Evolutionary conservation across 1,140 invertebrate genomes (phyloP).

Genomic region (Drosophila kepulauana): DNA sequence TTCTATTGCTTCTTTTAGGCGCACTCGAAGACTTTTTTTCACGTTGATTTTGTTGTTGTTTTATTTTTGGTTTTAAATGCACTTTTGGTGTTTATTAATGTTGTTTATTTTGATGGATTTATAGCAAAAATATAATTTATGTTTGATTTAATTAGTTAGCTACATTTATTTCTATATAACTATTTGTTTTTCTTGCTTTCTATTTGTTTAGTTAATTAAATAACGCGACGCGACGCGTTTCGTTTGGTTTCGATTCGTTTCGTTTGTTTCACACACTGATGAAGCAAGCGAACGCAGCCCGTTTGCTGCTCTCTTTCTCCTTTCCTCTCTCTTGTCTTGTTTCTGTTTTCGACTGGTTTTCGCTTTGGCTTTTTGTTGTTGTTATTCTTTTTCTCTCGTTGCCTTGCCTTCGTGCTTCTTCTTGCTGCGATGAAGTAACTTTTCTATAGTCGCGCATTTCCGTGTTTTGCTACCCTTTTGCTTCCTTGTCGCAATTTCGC

Average conservation of each 20-base stretch:
- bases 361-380: slow-evolving; percentile 30
- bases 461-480: slow-evolving; percentile 79
- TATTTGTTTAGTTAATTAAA: slow-evolving; percentile 34
- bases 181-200: slow-evolving; percentile 39
- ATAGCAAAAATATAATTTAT: slow-evolving; percentile 67
- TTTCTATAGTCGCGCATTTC: slow-evolving; percentile 72
- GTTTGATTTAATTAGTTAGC: slow-evolving; percentile 38
- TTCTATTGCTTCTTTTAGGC: slow-evolving; percentile 53
- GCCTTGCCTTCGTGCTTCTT: slow-evolving; percentile 25
- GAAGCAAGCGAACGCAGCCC: slow-evolving; percentile 25
- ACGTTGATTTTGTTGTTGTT: slow-evolving; percentile 16
- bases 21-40: slow-evolving; percentile 27
- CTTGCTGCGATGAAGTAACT: slow-evolving; percentile 60
- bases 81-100: slow-evolving; percentile 68
- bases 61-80: slow-evolving; percentile 61
- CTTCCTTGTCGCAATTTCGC: slow-evolving; percentile 57
- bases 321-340: slow-evolving; percentile 35
- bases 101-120: slow-evolving; percentile 32
- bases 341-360: slow-evolving; percentile 39
- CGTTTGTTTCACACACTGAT: slow-evolving; percentile 15
- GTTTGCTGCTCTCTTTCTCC: not conserved
- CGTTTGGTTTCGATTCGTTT: slow-evolving; percentile 62
- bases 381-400: slow-evolving; percentile 41
- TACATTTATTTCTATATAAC: slow-evolving; percentile 19
- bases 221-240: slow-evolving; percentile 55